phyloP scores from a whole-genome alignment of 2,113 vertebrate species.

The Pelvicachromis taeniatus region DNA sequence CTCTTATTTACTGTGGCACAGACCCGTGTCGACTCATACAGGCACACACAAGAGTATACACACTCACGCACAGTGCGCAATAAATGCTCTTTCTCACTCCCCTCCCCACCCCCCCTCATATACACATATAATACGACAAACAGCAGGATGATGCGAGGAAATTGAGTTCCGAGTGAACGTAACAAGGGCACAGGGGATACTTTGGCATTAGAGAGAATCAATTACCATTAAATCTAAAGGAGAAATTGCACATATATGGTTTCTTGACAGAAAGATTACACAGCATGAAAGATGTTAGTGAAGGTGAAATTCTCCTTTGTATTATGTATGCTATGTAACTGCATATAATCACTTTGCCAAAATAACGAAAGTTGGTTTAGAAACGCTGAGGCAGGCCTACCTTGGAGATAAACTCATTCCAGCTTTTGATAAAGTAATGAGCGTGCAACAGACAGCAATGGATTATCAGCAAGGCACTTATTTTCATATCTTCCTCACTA shows the following conservation, averaged over 20 bases:
- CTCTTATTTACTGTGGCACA: conserved; percentile 73
- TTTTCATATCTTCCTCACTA: conserved; percentile 38
- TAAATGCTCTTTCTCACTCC: conserved; percentile 12
- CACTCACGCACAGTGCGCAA: background rate
- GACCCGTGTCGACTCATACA: conserved; percentile 52
- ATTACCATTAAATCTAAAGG: conserved; percentile 52
- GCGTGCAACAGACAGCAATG: conserved; percentile 23
- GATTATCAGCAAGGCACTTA: conserved; percentile 31
- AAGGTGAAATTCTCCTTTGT: conserved; percentile 51
- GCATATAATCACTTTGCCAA: conserved; percentile 35
- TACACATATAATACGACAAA: conserved; percentile 52
- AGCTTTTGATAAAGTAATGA: conserved; percentile 50
- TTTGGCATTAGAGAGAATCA: conserved; percentile 53
- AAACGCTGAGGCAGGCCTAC: conserved; percentile 25
- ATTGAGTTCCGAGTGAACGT: conserved; percentile 47
- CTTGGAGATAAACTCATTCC: conserved; percentile 45
- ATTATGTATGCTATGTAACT: conserved; percentile 5
- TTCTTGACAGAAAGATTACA: conserved; percentile 40
- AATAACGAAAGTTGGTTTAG: conserved; percentile 25
- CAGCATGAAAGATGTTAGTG: conserved; percentile 38
- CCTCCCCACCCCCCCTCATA: background rate
- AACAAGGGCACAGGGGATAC: conserved; percentile 52
- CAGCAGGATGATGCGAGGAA: conserved; percentile 47
- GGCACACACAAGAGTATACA: conserved; percentile 24
- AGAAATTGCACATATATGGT: conserved; percentile 49